Evolutionary conservation across 2,113 vertebrate species (phyloP).

Genomic region (Puma concolor): DNA sequence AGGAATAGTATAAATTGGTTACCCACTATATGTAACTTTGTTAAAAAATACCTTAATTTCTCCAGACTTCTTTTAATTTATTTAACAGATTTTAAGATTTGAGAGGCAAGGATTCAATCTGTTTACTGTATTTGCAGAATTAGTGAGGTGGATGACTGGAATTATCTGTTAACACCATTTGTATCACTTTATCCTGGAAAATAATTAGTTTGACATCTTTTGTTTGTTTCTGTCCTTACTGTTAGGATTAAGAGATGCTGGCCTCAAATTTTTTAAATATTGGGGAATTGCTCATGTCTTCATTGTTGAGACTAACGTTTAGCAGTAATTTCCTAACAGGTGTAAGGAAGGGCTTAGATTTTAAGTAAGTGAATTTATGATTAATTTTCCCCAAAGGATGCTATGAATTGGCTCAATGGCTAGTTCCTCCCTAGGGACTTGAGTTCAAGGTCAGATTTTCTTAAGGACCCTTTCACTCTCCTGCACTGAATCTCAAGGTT

Average conservation of each 20-base stretch:
- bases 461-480: not conserved
- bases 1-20: not conserved
- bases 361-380: constrained; percentile 11
- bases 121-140: not conserved
- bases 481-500: not conserved
- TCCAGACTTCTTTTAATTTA: not conserved
- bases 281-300: not conserved
- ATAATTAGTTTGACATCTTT: not conserved
- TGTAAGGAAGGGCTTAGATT: not conserved
- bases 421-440: not conserved
- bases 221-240: not conserved
- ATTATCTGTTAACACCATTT: not conserved
- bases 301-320: not conserved
- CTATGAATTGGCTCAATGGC: not conserved
- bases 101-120: not conserved
- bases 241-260: not conserved
- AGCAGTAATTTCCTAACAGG: not conserved
- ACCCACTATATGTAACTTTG: not conserved
- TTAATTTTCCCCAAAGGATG: not conserved
- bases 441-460: not conserved
- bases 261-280: not conserved
- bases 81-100: not conserved
- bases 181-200: constrained; percentile 1
- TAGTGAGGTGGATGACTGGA: not conserved
- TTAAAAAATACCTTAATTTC: not conserved